Evolutionary conservation across 30 jellyfish, hydroid and myxozoan species (phyloP).

Genomic region (Sanderia malayensis): DNA sequence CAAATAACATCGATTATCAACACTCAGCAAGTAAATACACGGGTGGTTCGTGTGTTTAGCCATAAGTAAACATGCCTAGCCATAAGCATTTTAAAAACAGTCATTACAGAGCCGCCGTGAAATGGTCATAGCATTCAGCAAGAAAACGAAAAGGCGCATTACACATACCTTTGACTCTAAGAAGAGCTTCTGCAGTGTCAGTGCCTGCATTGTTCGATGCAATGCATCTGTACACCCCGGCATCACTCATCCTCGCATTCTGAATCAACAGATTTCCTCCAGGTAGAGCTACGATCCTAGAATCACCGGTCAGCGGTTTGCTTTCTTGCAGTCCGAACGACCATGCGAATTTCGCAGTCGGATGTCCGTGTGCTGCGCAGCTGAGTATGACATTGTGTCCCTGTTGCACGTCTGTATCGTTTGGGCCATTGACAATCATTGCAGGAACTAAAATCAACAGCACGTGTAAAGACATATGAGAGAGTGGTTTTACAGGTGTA

Average conservation of each 20-base stretch:
- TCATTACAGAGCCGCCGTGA: too few species aligned
- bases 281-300: conserved; percentile 68
- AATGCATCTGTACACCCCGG: conserved; percentile 80
- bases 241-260: conserved; percentile 69
- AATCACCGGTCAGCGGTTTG: conserved; percentile 35
- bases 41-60: too few species aligned
- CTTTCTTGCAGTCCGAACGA: conserved; percentile 50
- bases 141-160: too few species aligned
- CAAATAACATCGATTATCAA: too few species aligned
- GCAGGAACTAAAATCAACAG: conserved; percentile 82
- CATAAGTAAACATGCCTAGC: too few species aligned
- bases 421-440: conserved; percentile 49
- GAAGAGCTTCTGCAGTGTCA: conserved; percentile 62
- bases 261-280: conserved; percentile 87
- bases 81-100: too few species aligned
- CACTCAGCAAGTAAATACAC: too few species aligned
- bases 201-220: conserved; percentile 91
- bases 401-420: conserved; percentile 61
- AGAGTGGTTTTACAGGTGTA: background rate
- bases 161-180: conserved; percentile 63
- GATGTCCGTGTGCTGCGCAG: conserved; percentile 87
- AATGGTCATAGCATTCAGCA: too few species aligned
- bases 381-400: conserved; percentile 74
- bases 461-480: background rate
- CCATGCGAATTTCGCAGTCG: conserved; percentile 86